Base-by-base conservation (phyloP, 2,113 vertebrate genomes). In the Tragelaphus imberbis region DNA sequence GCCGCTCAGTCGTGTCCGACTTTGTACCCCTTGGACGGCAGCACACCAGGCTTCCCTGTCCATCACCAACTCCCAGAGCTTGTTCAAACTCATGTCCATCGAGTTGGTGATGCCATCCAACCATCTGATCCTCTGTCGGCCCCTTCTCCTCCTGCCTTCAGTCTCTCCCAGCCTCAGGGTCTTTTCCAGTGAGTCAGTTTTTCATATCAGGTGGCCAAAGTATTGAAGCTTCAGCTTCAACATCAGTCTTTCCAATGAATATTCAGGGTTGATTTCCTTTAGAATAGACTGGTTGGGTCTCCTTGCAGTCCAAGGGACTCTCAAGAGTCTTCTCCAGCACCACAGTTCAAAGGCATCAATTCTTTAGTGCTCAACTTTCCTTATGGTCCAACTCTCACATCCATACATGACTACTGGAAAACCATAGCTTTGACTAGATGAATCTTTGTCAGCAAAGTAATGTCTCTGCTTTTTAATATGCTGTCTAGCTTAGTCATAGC, bases 1-100 rank as follows among this genome's bases (percentile, higher is more conserved):
- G 61, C 27, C 15, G 2, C 7, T 9, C 63, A 65, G 63, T 65
- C 2, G 0, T 65, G 33, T n/a, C 30, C 0, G 1, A 65, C 63
- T 65, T n/a, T n/a, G 15, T 4, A 65, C 63, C 16, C 63, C 33
- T n/a, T n/a, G 33, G 63, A 19, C 63, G 9, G 63, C 33, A 65
- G 33, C 63, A n/a, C 33, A 9, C 63, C 63, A 65, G 33, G 63
- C 15, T n/a, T 65, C 33, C 63, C 63, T n/a, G 33, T 17, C 33
- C 63, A 65, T 65, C 63, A 65, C 16, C 63, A 65, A 65, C 63
- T n/a, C 63, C 33, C 33, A 65, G 63, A 65, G 63, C 63, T n/a
- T n/a, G 63, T 33, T 65, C 33, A 9, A 17, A 19, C 33, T 65
- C 16, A 65, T n/a, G 7, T n/a, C 63, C 63, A 65, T 65, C 7